Evolutionary conservation across 1,140 invertebrate species (phyloP), one percentile per base, ranked within the genome.

Genomic region (Gryllus bimaculatus): DNA sequence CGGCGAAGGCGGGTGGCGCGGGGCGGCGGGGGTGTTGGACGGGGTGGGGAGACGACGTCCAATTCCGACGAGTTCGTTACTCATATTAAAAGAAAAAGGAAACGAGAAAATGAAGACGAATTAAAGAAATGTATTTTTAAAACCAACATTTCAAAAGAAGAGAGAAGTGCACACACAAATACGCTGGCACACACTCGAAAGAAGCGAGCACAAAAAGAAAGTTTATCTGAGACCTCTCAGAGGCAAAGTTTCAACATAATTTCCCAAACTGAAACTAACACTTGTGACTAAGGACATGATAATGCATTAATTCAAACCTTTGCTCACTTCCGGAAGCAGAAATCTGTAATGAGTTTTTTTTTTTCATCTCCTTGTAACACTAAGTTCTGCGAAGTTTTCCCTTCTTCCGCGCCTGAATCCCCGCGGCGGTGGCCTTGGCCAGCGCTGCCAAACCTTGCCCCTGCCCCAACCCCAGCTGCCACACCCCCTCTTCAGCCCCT

Each of bases 291-390:
- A 66, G 54, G 54, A 66, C 54, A 66, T 66, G 54, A 66, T 66
- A 66, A 66, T 66, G 54, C 54, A 66, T 66, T 66, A 66, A 66
- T 66, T 66, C 54, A 66, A 66, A 66, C 18, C 54, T 66, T 66
- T 13, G 54, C 54, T 18, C 54, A 66, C 54, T 66, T 66, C 54
- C 54, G 54, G 54, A 66, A 66, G 54, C 18, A 66, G 54, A 66
- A 66, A 66, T 66, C 54, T 66, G 54, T 66, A 66, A 66, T 66
- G 54, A 66, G 54, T 66, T 66, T 66, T 66, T 66, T 66, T 66
- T 39, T 66, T 66, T 66, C 54, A 66, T 66, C 54, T 66, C 18
- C 54, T 66, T 66, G 54, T 66, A 13, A 66, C 54, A 66, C 18
- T 66, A 66, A 66, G 54, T 66, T 66, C 26, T 39, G 26, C 26